phyloP scores from a whole-genome alignment of 2,113 vertebrate genomes.

The Oryzias javanicus region DNA sequence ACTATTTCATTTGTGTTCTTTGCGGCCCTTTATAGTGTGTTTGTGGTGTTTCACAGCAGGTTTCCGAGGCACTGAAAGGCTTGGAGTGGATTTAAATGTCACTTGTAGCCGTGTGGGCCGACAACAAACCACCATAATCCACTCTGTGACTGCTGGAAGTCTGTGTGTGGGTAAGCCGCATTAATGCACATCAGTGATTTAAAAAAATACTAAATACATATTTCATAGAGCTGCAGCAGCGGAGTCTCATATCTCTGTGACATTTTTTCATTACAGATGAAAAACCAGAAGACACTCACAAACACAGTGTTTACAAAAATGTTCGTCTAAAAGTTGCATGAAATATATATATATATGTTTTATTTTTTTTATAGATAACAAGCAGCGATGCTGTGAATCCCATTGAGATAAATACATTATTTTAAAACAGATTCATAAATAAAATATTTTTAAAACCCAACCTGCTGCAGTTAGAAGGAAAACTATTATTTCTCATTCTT shows the following conservation, averaged over 20 bases:
- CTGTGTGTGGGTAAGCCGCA: slow-evolving; percentile 4
- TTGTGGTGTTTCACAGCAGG: slow-evolving; percentile 18
- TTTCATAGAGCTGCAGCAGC: background rate
- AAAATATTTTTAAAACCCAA: too few relatives aligned
- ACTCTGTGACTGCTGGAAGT: slow-evolving; percentile 7
- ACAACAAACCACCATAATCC: slow-evolving; percentile 8
- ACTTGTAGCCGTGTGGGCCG: slow-evolving; percentile 53
- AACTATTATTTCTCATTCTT: too few relatives aligned
- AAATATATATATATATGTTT: too few relatives aligned
- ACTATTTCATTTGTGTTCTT: too few relatives aligned
- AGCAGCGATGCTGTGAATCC: too few relatives aligned
- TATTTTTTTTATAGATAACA: too few relatives aligned
- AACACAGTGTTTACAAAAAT: too few relatives aligned
- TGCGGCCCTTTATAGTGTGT: background rate
- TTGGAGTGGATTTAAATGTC: slow-evolving; percentile 61
- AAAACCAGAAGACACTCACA: too few relatives aligned
- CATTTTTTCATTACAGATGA: background rate
- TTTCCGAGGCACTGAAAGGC: slow-evolving; percentile 33
- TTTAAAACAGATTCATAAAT: too few relatives aligned
- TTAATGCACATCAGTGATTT: background rate
- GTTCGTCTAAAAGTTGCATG: too few relatives aligned
- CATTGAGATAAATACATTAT: too few relatives aligned
- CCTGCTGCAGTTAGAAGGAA: too few relatives aligned
- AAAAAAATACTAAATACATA: background rate
- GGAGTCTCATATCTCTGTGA: background rate